phyloP scores from a whole-genome alignment of 2,113 vertebrate species.

The Odobenus rosmarus region DNA sequence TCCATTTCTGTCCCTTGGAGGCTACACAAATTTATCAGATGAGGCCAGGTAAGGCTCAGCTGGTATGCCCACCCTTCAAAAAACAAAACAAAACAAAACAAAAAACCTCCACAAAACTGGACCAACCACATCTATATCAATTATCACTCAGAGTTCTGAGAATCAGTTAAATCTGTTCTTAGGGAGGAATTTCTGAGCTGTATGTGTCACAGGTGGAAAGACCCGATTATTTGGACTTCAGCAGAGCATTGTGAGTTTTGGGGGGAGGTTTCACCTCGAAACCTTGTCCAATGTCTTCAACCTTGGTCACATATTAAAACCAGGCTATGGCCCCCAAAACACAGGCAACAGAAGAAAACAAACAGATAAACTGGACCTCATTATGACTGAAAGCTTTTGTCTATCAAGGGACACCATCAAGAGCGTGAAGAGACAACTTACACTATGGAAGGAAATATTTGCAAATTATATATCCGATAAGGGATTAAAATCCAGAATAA shows the following conservation, averaged over 20 bases:
- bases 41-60: background rate
- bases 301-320: background rate
- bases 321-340: background rate
- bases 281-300: background rate
- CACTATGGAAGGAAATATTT: background rate
- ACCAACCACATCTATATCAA: background rate
- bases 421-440: background rate
- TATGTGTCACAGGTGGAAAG: background rate
- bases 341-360: background rate
- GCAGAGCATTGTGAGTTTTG: background rate
- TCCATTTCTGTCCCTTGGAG: background rate
- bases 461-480: background rate
- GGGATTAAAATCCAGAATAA: background rate
- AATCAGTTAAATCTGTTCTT: background rate
- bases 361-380: background rate
- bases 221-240: background rate
- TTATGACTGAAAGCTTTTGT: background rate
- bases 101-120: background rate
- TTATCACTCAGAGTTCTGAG: background rate
- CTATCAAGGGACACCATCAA: background rate
- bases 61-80: background rate
- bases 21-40: background rate
- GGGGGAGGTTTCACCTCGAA: background rate
- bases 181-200: background rate
- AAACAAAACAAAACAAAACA: background rate